phyloP scores from a whole-genome alignment of 2,797 vertebrate genomes.

The Notamacropus eugenii region DNA sequence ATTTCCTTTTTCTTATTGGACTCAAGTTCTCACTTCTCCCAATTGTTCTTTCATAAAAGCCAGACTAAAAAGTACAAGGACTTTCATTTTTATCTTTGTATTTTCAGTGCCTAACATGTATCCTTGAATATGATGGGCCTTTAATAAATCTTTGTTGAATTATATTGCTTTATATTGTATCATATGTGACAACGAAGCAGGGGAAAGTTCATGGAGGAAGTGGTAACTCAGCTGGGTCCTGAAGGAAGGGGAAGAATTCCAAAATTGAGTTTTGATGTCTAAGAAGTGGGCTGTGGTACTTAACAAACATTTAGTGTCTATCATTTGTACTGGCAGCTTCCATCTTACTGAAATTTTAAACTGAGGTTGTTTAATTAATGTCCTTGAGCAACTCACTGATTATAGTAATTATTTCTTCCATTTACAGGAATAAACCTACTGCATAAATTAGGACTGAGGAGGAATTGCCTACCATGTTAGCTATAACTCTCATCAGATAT shows the following conservation, averaged over 20 bases:
- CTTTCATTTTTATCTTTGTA: background rate
- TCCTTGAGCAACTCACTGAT: background rate
- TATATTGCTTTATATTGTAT: background rate
- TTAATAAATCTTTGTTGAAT: background rate
- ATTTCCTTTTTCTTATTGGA: background rate
- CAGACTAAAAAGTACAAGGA: background rate
- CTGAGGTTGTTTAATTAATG: background rate
- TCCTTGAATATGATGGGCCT: background rate
- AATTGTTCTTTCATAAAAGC: background rate
- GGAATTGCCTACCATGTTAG: background rate
- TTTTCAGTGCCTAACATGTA: background rate
- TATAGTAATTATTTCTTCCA: constrained; percentile 5
- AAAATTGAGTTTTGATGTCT: background rate
- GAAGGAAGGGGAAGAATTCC: background rate
- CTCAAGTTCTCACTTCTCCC: background rate
- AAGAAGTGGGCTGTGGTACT: background rate
- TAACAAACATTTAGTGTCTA: background rate
- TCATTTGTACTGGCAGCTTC: background rate
- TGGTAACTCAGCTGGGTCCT: background rate
- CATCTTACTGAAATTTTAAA: background rate
- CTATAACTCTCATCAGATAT: background rate
- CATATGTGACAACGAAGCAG: background rate
- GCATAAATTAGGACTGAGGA: background rate
- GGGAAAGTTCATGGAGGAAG: background rate
- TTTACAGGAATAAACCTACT: background rate